Base-by-base conservation (phyloP, 2,797 vertebrate species). In the Paratrypauchen microcephalus region DNA sequence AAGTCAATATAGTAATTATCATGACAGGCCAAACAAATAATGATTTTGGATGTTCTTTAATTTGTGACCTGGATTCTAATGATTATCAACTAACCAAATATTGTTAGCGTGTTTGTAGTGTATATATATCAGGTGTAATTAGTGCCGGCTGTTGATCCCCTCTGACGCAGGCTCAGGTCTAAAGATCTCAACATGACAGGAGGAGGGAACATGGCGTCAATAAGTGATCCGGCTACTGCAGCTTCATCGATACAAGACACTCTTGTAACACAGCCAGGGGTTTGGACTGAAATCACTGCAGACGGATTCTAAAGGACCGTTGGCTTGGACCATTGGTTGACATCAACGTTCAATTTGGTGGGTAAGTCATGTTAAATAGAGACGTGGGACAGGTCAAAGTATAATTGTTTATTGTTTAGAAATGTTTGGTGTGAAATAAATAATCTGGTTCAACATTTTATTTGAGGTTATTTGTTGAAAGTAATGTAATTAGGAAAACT, bases 171-270 rank as follows among this genome's bases (percentile, higher is more conserved):
- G 55, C 41, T 8, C 9, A 24, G 52, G 79, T 12, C 52, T 28
- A 65, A 66, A 19, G 66, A 68, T 78, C 64, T 65, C 69, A 79
- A 83, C 74, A 72, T 54, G 71, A 79, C 83, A 74, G 64, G 62
- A 81, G 78, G 80, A 76, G 50, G 41, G 41, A 6, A 54, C 60
- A 39, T 6, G 47, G 68, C 63, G 71, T 87, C 84, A 79, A 84
- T 86, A 85, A 69, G 70, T 65, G 66, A 85, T 18, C 41, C 19
- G 16, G 68, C 60, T 54, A 15, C 1, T 6, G 69, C 63, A 61
- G 75, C 64, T 15, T 39, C 1, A 58, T 82, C 71, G 62, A 85
- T 85, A 79, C 68, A 50, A 50, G 41, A 60, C 28, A 11, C 57
- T 19, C 5, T 23, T 23, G 59, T n/a, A 39, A 16, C 59, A 32